Conservation (phyloP, 2,797 vertebrate species). For the Arctocebus calabarensis region DNA sequence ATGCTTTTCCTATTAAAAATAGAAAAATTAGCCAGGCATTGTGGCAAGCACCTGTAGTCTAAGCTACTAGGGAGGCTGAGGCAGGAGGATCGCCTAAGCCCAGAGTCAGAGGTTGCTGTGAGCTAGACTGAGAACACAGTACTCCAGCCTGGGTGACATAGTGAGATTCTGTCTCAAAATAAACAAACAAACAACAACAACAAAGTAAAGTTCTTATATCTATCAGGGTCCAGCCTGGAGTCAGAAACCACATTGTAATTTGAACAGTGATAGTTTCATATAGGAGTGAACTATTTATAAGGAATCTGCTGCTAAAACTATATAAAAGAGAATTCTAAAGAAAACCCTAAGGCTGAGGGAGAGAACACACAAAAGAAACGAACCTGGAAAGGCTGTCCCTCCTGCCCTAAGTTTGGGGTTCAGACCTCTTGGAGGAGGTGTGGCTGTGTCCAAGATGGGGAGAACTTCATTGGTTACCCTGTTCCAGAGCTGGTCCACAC, state of each 20-base stretch:
- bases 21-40: too few species aligned
- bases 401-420: neutral
- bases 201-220: neutral
- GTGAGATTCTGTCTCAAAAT: too few species aligned
- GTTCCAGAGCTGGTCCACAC: neutral
- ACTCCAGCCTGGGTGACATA: too few species aligned
- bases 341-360: neutral
- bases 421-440: neutral
- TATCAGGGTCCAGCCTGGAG: neutral
- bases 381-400: neutral
- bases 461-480: too few species aligned
- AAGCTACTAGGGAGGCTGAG: too few species aligned
- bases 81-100: too few species aligned
- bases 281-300: slow-evolving; percentile 8
- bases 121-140: too few species aligned
- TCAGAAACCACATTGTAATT: neutral
- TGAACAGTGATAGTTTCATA: neutral
- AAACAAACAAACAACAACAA: too few species aligned
- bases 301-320: neutral
- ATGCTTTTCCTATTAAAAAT: too few species aligned
- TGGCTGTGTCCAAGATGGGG: neutral
- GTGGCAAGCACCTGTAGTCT: too few species aligned
- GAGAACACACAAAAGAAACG: neutral
- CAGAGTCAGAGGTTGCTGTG: too few species aligned
- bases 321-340: neutral